Base-by-base conservation (phyloP, 2,888 invertebrate species). In the Dicyrtomina minuta region DNA sequence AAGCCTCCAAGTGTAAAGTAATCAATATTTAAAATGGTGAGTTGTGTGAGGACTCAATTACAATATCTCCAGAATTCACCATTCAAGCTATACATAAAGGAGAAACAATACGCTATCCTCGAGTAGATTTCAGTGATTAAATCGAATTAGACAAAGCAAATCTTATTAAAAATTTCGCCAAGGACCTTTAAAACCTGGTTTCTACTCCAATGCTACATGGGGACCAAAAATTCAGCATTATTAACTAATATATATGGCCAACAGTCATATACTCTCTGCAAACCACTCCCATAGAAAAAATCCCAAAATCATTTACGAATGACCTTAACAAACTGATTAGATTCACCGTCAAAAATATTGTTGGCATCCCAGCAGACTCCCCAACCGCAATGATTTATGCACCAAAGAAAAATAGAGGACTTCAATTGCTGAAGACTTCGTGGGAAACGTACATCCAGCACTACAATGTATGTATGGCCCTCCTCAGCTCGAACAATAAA, bases 211-310 rank as follows among this genome's bases (percentile, higher is more conserved):
- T 60, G 33, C 65, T 71, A 1, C 43, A 39, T 4, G 33, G 68
- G 13, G 26, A 68, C 5, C 68, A 71, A 39, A 71, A 68, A 43
- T n/a, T 71, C 2, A 4, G 1, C 1, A 66, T 71, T 10, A 71
- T 71, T 13, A 71, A 71, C 24, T 65, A 71, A 60, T 71, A 60
- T 24, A 2, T 71, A 12, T 68, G 71, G 71, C 71, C 71, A 8
- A 71, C 53, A 6, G 1, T 61, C 15, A 61, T 68, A 22, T 71
- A 68, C 22, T 53, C 67, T 17, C 33, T 67, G 13, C 62, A 55
- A 27, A 60, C 60, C 13, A 53, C 70, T 20, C 61, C 70, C 20
- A 8, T 65, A 15, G 2, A 13, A 5, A 46, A 41, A 26, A 60
- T 70, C 6, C 65, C 66, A 3, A 58, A n/a, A 1, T 20, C 1